Evolutionary conservation across 2,888 invertebrate genomes (phyloP), one percentile per base, ranked within the genome.

Genomic region (Euspilapteryx auroguttella): DNA sequence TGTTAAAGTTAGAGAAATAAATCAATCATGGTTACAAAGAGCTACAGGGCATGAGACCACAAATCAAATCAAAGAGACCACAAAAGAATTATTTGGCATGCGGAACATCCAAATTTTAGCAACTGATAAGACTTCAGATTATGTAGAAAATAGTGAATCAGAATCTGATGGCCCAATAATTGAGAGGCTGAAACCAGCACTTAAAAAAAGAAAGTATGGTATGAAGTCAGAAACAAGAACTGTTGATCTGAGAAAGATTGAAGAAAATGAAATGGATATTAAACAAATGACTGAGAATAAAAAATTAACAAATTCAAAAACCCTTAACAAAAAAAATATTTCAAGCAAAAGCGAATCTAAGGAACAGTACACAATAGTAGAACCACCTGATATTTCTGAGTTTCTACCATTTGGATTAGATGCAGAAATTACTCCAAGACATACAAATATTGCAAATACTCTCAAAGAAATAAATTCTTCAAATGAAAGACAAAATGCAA

Each of bases 131-230:
- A 31, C 33, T 26, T 38, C 65, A 37, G 83, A 86, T 41, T 82
- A 81, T 45, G 86, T 89, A 41, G 89, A 89, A 51, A 84, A 85
- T 39, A 87, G 86, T 58, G 87, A 83, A 38, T 81, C 83, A 21
- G 86, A 86, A 44, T 75, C 62, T 26, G 78, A 79, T 34, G 76
- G 78, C 35, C 62, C 41, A 32, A 38, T 39, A 21, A 39, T 55
- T 29, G 41, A 43, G 27, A 71, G 79, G 40, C 47, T 79, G 21
- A 73, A 81, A 38, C 83, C 82, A 27, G 76, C 80, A 21, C 64
- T 78, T 1, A 84, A 83, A 41, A 76, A 79, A 38, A 64, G 77
- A 29, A 77, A 71, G 49, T 31, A 75, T 26, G n/a, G n/a, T n/a
- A n/a, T n/a, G n/a, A n/a, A n/a, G n/a, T n/a, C n/a, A n/a, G n/a